Conservation (phyloP, 2,113 vertebrate genomes). For the Cyanistes caeruleus region DNA sequence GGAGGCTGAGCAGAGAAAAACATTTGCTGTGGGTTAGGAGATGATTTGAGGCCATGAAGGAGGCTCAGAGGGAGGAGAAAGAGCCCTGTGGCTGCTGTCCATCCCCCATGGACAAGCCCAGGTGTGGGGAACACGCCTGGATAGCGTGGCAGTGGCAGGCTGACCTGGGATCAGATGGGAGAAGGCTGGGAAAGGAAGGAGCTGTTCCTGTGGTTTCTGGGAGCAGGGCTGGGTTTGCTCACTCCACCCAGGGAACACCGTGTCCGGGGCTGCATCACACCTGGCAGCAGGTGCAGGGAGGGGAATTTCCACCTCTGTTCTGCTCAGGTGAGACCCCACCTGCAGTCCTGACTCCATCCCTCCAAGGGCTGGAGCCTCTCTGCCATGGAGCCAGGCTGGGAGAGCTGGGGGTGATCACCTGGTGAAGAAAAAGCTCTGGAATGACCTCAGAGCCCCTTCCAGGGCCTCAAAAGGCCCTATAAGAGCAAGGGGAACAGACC, state of each 20-base stretch:
- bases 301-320: not conserved
- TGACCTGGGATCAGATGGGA: not conserved
- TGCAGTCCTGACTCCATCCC: not conserved
- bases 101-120: not conserved
- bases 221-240: not conserved
- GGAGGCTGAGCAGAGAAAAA: not conserved
- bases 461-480: fast-evolving
- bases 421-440: fast-evolving
- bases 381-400: fast-evolving
- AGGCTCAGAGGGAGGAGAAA: not conserved
- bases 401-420: not conserved
- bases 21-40: not conserved
- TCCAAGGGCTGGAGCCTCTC: fast-evolving
- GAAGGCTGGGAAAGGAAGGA: not conserved
- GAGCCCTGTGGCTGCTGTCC: not conserved
- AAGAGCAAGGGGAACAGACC: not conserved
- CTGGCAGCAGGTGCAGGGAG: not conserved
- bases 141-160: fast-evolving
- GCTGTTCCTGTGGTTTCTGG: not conserved
- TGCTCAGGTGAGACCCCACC: fast-evolving
- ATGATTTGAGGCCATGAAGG: not conserved
- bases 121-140: not conserved
- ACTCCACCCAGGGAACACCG: fast-evolving
- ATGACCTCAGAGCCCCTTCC: not conserved
- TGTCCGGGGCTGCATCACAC: not conserved